These are phyloP conservation scores for Coenonympha glycerion DNA, from an alignment of 2,888 invertebrate genomes.

Conservation along the genomic window DNA sequence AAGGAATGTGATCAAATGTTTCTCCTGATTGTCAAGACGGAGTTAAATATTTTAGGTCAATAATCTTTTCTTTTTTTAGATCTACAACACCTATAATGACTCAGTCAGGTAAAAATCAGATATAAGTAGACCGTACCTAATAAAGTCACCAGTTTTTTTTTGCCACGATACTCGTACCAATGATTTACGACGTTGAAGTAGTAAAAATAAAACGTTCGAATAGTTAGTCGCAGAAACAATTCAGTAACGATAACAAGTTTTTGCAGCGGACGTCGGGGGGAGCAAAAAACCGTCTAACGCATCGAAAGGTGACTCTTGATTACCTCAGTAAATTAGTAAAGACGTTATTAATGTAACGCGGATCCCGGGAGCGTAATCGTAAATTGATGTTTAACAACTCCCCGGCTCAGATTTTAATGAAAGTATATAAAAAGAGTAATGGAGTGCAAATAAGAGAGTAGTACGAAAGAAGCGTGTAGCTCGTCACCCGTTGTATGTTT, in stretches of 20 bases:
- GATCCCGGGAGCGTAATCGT: constrained; percentile 47
- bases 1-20: too few species aligned
- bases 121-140: too few species aligned
- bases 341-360: constrained; percentile 41
- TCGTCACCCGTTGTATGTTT: constrained; percentile 76
- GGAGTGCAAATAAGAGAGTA: constrained; percentile 72
- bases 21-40: too few species aligned
- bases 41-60: too few species aligned
- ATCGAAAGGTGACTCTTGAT: constrained; percentile 14
- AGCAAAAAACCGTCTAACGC: constrained; percentile 22
- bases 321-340: constrained; percentile 30
- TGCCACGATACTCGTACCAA: too few species aligned
- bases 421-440: constrained; percentile 64
- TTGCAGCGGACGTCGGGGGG: constrained; percentile 6
- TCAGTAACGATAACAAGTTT: constrained; percentile 10
- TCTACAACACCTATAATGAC: too few species aligned
- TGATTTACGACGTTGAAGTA: too few species aligned
- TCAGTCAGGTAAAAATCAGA: too few species aligned
- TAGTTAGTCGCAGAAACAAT: constrained; percentile 1
- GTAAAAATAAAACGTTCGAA: background rate
- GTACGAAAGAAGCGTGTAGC: constrained; percentile 61
- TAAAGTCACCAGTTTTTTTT: too few species aligned
- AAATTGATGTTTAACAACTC: constrained; percentile 68
- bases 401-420: constrained; percentile 60
- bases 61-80: too few species aligned